Conservation (phyloP, 2,113 vertebrate species). For the Emydocephalus ijimae region DNA sequence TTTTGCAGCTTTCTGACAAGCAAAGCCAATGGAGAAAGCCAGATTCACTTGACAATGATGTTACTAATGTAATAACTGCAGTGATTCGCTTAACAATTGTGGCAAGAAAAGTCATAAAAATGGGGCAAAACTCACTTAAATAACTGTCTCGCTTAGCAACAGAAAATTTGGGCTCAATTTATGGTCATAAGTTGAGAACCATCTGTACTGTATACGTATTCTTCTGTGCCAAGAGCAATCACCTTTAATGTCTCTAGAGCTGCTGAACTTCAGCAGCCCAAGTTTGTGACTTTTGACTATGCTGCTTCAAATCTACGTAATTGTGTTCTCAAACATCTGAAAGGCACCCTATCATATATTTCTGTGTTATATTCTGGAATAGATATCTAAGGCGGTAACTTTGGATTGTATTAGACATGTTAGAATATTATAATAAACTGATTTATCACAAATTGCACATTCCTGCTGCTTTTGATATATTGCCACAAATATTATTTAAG, state of each 20-base stretch:
- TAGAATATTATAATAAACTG: neutral
- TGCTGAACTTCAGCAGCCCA: neutral
- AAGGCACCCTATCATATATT: neutral
- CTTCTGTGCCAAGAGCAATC: neutral
- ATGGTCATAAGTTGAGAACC: neutral
- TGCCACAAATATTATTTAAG: neutral
- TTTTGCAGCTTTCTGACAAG: neutral
- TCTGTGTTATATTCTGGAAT: neutral
- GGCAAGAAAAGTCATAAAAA: neutral
- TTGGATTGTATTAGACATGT: neutral
- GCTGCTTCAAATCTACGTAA: neutral
- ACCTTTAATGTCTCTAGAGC: neutral
- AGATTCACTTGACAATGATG: neutral
- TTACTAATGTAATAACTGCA: neutral
- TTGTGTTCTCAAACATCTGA: neutral
- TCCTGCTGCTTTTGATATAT: neutral
- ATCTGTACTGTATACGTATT: neutral
- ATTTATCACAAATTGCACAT: neutral
- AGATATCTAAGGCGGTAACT: neutral
- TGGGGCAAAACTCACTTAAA: neutral
- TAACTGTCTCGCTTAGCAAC: neutral
- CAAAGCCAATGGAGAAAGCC: neutral
- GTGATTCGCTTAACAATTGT: neutral
- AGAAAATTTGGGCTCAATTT: neutral
- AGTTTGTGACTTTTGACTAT: neutral